phyloP scores from a whole-genome alignment of 1,140 invertebrate species.

The Drosophila equinoxialis region DNA sequence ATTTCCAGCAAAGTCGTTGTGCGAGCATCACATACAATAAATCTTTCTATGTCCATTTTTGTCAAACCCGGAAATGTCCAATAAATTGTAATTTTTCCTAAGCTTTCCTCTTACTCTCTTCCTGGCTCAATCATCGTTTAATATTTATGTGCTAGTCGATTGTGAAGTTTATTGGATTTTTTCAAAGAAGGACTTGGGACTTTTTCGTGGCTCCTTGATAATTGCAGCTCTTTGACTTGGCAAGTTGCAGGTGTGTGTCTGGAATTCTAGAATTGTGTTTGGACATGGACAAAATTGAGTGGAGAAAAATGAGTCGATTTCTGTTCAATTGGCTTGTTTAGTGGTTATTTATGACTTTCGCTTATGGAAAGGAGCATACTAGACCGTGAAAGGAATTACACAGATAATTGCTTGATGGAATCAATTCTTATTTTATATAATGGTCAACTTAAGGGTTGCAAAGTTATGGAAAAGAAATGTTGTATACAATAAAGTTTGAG shows the following conservation, averaged over 20 bases:
- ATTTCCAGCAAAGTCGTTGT: constrained; percentile 58
- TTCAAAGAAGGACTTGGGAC: constrained; percentile 27
- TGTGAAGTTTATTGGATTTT: constrained; percentile 81
- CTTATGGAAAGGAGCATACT: constrained; percentile 38
- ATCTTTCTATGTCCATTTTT: constrained; percentile 75
- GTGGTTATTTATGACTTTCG: constrained; percentile 71
- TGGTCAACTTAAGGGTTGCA: not conserved
- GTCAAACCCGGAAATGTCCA: constrained; percentile 75
- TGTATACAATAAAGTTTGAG: not conserved
- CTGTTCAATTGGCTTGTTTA: constrained; percentile 72
- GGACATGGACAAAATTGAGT: not conserved
- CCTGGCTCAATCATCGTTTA: constrained; percentile 78
- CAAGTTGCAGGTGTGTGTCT: constrained; percentile 68
- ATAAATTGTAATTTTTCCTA: constrained; percentile 80
- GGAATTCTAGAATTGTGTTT: constrained; percentile 59
- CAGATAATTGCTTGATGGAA: constrained; percentile 43
- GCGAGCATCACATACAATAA: constrained; percentile 60
- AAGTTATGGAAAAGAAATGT: not conserved
- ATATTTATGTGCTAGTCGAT: constrained; percentile 79
- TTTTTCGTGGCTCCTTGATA: constrained; percentile 47
- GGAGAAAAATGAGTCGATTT: constrained; percentile 59
- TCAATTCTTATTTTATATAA: not conserved
- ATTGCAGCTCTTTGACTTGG: constrained; percentile 55
- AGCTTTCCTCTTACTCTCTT: constrained; percentile 47
- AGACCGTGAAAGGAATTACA: constrained; percentile 23